Evolutionary conservation across 1,140 invertebrate species (phyloP), one percentile per base, ranked within the genome.

Genomic region (Aphaenogaster ashmeadi): DNA sequence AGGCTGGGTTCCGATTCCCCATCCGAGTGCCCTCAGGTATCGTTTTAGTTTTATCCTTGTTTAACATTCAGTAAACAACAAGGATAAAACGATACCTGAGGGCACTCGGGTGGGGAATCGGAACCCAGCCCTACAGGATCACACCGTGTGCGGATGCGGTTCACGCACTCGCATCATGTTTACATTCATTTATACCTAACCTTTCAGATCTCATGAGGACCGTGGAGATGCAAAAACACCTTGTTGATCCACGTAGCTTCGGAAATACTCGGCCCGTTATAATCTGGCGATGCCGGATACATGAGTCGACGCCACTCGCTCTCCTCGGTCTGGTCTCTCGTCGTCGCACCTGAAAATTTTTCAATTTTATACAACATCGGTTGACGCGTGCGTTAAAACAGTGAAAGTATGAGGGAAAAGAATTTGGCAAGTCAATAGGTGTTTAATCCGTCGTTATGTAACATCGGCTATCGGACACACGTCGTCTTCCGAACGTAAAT

Each of bases 381-480:
- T 3, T 8, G 44, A 58, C n/a, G 9, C 33, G 41, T 6, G 36
- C 5, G 3, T 72, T 47, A n/a, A 58, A 47, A 8, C 47, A 21
- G 41, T 47, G 8, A 50, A 47, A 60, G 50, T 47, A 75, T 38
- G 2, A 27, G 27, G 27, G 27, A 7, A 11, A 47, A 18, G 2
- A 21, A 60, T 60, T 58, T 36, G 60, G 13, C 41, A 36, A 58
- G 21, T 74, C 7, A 15, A 60, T 54, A 15, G 18, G 18, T 13
- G 13, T 58, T 83, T 41, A 13, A 15, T 47, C 3, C n/a, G n/a
- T 44, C 52, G 50, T 74, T 84, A 62, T 75, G 41, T 75, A 60
- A 84, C 11, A 33, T 62, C 6, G 27, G 11, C 1, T 21, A 5
- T 47, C 27, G 47, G 8, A 50, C 8, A 11, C 18, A 3, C 7